phyloP scores from a whole-genome alignment of 2,113 vertebrate species.

The Pangasianodon gigas region DNA sequence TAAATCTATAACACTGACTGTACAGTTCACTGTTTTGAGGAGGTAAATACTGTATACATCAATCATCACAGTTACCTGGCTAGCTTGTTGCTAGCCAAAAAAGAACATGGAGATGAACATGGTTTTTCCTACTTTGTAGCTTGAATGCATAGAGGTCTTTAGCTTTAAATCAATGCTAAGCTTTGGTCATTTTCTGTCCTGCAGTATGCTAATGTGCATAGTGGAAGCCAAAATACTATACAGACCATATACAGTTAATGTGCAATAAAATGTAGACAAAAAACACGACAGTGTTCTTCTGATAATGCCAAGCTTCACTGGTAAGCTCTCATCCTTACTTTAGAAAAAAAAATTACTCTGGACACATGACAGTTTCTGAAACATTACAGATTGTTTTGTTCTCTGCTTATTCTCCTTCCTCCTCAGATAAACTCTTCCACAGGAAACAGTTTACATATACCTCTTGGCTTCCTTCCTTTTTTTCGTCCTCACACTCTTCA shows the following conservation, averaged over 20 bases:
- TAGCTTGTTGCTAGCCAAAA: too few relatives aligned
- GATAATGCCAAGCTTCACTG: neutral
- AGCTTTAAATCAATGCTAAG: neutral
- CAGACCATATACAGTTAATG: neutral
- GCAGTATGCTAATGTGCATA: neutral
- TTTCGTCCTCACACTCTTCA: neutral
- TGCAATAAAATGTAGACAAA: too few relatives aligned
- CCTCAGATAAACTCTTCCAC: neutral
- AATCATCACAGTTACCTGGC: too few relatives aligned
- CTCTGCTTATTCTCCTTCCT: neutral
- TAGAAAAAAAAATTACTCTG: neutral
- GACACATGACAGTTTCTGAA: neutral
- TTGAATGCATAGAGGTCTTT: neutral
- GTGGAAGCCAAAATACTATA: neutral
- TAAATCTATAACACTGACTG: too few relatives aligned
- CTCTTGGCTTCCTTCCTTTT: neutral
- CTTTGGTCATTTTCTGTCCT: neutral
- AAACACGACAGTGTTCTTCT: neutral
- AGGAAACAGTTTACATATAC: neutral
- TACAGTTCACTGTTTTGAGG: too few relatives aligned
- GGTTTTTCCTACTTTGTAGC: too few relatives aligned
- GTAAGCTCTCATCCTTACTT: neutral
- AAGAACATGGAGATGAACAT: too few relatives aligned
- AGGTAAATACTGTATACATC: too few relatives aligned
- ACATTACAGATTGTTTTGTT: neutral